These are phyloP conservation scores for Spisula subtruncata DNA, from an alignment of 2,888 invertebrate species.

Conservation along the genomic window DNA sequence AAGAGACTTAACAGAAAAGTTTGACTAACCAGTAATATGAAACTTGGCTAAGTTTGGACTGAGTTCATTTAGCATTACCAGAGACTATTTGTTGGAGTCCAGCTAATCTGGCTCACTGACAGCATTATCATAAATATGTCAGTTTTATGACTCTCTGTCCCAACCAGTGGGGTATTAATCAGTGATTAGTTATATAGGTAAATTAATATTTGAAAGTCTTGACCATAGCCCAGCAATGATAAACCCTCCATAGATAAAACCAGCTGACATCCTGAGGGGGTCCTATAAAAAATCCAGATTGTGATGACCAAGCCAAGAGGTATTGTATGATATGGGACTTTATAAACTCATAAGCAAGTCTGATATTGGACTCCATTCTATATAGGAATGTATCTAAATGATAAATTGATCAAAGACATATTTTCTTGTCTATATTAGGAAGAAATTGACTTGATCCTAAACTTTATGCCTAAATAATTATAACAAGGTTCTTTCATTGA, in stretches of 20 bases:
- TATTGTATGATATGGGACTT: too few species aligned
- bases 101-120: conserved; percentile 25
- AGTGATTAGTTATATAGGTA: conserved; percentile 41
- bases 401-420: background rate
- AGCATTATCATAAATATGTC: conserved; percentile 41
- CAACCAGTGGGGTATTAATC: conserved; percentile 3
- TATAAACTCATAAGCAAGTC: too few species aligned
- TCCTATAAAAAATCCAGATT: too few species aligned
- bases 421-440: background rate
- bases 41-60: background rate
- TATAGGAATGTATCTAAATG: background rate
- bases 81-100: background rate
- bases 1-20: too few species aligned
- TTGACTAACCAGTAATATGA: too few species aligned
- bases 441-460: too few species aligned
- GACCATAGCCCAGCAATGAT: conserved; percentile 28
- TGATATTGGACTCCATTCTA: background rate
- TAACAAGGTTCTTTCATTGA: too few species aligned
- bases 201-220: conserved; percentile 30
- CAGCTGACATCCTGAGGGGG: background rate
- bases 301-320: too few species aligned
- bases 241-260: background rate
- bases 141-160: conserved; percentile 41
- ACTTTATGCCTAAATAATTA: too few species aligned
- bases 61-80: background rate